Conservation (phyloP, 2,888 invertebrate genomes). For the Ectemnius cavifrons region DNA sequence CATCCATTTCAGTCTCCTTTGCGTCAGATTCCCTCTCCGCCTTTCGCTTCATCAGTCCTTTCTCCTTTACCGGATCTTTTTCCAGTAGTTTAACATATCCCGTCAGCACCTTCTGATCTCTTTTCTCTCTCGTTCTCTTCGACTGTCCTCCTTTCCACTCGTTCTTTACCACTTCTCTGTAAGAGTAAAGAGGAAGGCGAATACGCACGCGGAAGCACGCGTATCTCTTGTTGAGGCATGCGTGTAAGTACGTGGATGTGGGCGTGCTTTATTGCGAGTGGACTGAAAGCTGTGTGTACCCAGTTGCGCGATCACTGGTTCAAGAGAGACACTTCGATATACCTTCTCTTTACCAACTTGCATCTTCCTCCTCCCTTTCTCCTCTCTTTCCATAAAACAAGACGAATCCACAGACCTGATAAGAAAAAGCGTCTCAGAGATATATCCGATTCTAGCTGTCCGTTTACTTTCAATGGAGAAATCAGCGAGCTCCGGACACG, state of each 20-base stretch:
- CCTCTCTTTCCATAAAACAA: too few species aligned
- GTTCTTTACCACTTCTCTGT: constrained; percentile 18
- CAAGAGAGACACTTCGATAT: background rate
- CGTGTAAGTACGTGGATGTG: constrained; percentile 9
- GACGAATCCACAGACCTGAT: too few species aligned
- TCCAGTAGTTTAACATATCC: background rate
- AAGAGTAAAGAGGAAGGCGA: constrained; percentile 20
- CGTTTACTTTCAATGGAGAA: too few species aligned
- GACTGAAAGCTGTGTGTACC: too few species aligned
- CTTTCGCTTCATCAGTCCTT: background rate
- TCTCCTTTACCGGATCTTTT: background rate
- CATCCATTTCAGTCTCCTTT: constrained; percentile 29
- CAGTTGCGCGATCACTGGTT: too few species aligned
- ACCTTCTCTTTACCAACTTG: background rate
- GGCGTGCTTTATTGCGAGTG: constrained; percentile 25
- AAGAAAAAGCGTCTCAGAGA: too few species aligned
- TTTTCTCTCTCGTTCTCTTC: background rate
- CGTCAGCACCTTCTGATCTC: background rate
- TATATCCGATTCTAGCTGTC: too few species aligned
- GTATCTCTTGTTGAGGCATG: constrained; percentile 30
- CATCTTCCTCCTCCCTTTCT: constrained; percentile 11
- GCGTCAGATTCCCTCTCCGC: background rate
- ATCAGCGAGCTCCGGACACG: too few species aligned
- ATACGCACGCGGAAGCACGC: constrained; percentile 26
- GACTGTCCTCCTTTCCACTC: constrained; percentile 12